These are phyloP conservation scores for Steinernema feltiae DNA, from an alignment of 1,140 invertebrate genomes.

Conservation along the genomic window DNA sequence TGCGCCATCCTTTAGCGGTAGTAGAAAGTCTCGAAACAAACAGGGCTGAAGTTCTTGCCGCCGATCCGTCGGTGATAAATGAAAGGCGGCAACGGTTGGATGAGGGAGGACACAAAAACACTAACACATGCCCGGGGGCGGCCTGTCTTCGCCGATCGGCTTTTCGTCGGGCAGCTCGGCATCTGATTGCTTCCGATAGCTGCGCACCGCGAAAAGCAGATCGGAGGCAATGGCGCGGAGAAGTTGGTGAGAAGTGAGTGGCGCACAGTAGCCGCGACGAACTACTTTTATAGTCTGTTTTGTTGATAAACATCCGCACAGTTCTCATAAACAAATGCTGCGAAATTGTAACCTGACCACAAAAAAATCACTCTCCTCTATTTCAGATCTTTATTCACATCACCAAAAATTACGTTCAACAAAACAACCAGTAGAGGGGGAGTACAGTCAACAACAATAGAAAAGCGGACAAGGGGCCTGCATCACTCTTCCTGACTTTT, in stretches of 20 bases:
- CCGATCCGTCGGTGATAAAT: not conserved
- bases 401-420: not conserved
- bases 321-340: not conserved
- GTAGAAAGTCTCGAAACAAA: not conserved
- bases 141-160: not conserved
- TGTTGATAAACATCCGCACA: not conserved
- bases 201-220: constrained; percentile 9
- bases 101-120: not conserved
- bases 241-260: no score
- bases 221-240: no score
- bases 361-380: not conserved
- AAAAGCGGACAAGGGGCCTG: not conserved
- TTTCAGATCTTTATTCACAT: not conserved
- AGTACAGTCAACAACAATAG: not conserved
- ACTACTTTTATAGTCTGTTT: not conserved
- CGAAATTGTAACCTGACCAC: constrained; percentile 4
- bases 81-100: not conserved
- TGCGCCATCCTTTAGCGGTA: not conserved
- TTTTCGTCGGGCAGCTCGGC: constrained; percentile 10
- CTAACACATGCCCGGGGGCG: constrained; percentile 5
- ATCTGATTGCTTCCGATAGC: not conserved
- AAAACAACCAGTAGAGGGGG: not conserved
- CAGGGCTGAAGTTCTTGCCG: not conserved
- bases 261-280: no score
- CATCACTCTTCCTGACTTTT: constrained; percentile 79